Evolutionary conservation across 2,888 invertebrate species (phyloP).

Genomic region (Chydorus sphaericus): DNA sequence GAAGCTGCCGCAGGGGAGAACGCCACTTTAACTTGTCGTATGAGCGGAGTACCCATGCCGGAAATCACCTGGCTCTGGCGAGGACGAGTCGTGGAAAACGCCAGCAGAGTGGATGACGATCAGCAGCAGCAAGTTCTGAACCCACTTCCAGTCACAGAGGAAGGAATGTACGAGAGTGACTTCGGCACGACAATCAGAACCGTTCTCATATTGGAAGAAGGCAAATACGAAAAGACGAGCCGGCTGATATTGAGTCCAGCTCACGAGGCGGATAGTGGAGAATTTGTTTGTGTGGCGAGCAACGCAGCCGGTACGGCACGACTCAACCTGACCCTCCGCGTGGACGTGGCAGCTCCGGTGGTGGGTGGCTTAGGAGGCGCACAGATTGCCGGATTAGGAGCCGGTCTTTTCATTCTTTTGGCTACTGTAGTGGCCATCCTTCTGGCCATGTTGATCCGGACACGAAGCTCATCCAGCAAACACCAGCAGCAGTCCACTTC

Average conservation of each 20-base stretch:
- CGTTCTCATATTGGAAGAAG: conserved; percentile 58
- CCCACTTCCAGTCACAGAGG: conserved; percentile 14
- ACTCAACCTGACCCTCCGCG: conserved; percentile 75
- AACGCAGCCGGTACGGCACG: conserved; percentile 76
- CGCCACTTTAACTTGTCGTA: conserved; percentile 65
- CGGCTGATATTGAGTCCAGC: conserved; percentile 63
- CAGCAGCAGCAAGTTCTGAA: conserved; percentile 15
- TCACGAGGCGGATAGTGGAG: conserved; percentile 47
- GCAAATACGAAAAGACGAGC: conserved; percentile 58
- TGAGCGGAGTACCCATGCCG: conserved; percentile 65
- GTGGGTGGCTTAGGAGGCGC: conserved; percentile 49
- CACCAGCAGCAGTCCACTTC: neutral
- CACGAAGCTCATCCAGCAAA: conserved; percentile 13
- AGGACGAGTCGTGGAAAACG: conserved; percentile 58
- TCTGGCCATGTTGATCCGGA: conserved; percentile 43
- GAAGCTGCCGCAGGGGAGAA: conserved; percentile 69
- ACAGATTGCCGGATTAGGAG: conserved; percentile 59
- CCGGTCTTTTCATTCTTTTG: conserved; percentile 22
- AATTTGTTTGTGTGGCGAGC: conserved; percentile 78
- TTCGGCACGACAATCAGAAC: conserved; percentile 14
- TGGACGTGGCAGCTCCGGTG: conserved; percentile 62
- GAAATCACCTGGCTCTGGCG: conserved; percentile 77
- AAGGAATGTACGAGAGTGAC: conserved; percentile 11
- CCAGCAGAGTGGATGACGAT: conserved; percentile 33
- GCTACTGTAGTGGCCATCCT: conserved; percentile 21